Conservation (phyloP, 2,113 vertebrate genomes). For the Corythaeola cristata region DNA sequence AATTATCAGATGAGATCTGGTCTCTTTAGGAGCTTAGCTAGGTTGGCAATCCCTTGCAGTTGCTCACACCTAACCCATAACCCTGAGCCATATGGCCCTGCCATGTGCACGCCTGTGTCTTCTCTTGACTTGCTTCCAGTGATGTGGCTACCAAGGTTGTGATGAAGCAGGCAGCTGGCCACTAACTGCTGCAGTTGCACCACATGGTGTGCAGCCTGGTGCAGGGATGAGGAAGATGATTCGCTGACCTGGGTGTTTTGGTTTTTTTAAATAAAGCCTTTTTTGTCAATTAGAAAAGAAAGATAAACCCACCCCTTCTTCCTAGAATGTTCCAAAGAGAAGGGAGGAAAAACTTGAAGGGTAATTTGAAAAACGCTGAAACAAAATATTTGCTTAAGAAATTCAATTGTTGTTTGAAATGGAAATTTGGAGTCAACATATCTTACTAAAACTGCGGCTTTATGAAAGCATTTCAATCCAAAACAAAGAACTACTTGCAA, state of each 20-base stretch:
- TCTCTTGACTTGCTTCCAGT: slow-evolving; percentile 27
- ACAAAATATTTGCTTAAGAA: neutral
- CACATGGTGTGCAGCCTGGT: slow-evolving; percentile 11
- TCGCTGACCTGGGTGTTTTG: neutral
- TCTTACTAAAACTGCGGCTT: neutral
- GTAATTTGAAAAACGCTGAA: neutral
- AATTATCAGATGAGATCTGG: neutral
- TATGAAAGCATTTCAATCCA: neutral
- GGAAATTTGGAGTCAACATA: neutral
- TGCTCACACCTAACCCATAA: neutral
- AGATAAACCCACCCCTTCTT: neutral
- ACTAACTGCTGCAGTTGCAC: neutral
- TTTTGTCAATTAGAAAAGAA: neutral
- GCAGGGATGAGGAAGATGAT: neutral
- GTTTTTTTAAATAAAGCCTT: neutral
- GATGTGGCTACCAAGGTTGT: neutral
- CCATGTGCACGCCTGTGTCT: neutral
- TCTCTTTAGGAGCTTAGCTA: neutral
- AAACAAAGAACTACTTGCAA: neutral
- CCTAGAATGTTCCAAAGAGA: neutral
- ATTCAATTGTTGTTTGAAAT: neutral
- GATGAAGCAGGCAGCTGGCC: slow-evolving; percentile 37
- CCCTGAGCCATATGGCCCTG: slow-evolving; percentile 21
- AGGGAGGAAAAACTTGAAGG: neutral
- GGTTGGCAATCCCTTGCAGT: neutral